Percentiles rank a stretch among this genome's conserved stretches.
These are phyloP conservation scores for Theristicus caerulescens DNA, from an alignment of 2,113 vertebrate genomes.

Conservation along the genomic window DNA sequence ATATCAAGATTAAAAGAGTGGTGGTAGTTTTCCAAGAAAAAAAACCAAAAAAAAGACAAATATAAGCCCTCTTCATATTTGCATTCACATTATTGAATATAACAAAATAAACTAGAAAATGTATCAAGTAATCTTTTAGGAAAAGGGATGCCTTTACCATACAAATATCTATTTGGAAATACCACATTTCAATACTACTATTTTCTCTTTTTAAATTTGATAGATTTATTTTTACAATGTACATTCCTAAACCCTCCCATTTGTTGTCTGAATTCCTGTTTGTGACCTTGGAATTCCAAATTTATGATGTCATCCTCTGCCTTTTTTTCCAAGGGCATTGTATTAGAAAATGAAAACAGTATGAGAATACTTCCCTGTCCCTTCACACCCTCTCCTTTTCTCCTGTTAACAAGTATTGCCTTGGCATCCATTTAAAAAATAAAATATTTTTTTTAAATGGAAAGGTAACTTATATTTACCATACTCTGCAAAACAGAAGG, in stretches of 20 bases:
- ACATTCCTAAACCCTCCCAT: slow-evolving; percentile 65
- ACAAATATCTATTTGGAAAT: background rate
- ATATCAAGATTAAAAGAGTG: slow-evolving; percentile 12
- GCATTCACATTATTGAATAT: background rate
- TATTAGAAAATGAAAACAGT: slow-evolving; percentile 67
- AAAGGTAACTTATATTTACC: background rate
- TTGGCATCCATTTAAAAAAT: background rate
- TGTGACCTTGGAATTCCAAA: slow-evolving; percentile 65
- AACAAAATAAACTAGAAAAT: background rate
- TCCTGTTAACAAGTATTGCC: background rate
- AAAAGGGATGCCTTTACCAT: background rate
- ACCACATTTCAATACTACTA: background rate
- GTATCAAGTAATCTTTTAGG: background rate
- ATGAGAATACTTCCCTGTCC: slow-evolving; percentile 42
- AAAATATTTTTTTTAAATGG: background rate
- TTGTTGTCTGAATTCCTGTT: slow-evolving; percentile 69
- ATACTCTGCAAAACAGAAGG: background rate
- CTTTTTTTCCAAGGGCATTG: slow-evolving; percentile 62
- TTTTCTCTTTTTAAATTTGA: slow-evolving; percentile 39
- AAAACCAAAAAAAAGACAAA: background rate
- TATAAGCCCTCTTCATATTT: background rate
- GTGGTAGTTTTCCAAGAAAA: background rate
- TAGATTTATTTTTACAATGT: slow-evolving; percentile 60
- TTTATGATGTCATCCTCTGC: slow-evolving; percentile 55
- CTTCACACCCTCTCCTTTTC: slow-evolving; percentile 51